Percentiles rank a stretch among this genome's conserved stretches.
Conservation (phyloP, 2,113 vertebrate genomes). For the Telmatochromis brichardi region DNA sequence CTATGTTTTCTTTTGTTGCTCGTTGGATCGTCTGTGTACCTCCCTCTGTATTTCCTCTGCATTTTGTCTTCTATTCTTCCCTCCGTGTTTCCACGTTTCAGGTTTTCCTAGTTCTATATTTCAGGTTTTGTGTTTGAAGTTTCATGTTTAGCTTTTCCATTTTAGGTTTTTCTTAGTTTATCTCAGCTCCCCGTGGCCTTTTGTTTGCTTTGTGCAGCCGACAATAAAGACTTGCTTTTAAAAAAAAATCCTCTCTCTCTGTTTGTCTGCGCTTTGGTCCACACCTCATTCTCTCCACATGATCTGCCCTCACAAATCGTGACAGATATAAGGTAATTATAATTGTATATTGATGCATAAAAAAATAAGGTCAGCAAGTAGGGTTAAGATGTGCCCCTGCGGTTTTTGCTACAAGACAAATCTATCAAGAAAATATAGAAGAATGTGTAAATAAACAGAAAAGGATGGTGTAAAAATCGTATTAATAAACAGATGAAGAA, state of each 20-base stretch:
- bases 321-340: background rate
- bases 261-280: background rate
- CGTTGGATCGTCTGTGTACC: rapidly evolving
- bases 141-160: rapidly evolving
- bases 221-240: background rate
- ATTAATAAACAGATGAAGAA: background rate
- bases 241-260: background rate
- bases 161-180: background rate
- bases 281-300: background rate
- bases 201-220: background rate
- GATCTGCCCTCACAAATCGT: background rate
- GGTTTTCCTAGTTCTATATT: background rate
- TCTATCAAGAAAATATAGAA: background rate
- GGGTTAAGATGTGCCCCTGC: rapidly evolving
- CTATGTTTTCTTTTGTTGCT: background rate
- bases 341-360: background rate
- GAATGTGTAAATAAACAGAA: background rate
- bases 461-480: background rate
- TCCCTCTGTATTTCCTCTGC: background rate
- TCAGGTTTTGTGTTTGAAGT: background rate
- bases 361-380: background rate
- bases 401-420: background rate
- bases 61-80: background rate
- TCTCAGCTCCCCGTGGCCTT: background rate
- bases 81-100: background rate